Conservation (phyloP, 1,140 invertebrate species). For the Hesperophylax magnus region DNA sequence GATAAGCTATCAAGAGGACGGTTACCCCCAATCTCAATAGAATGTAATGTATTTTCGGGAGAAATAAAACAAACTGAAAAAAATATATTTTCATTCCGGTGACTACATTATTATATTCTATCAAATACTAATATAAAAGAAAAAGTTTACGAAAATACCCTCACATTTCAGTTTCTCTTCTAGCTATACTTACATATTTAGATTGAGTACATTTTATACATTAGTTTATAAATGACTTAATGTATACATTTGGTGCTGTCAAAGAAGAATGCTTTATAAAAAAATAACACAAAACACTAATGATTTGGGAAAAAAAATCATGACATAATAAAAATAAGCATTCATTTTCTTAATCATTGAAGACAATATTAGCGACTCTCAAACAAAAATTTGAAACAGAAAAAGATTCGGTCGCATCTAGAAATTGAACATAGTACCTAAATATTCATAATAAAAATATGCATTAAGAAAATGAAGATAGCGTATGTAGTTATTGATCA, state of each 20-base stretch:
- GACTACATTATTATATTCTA: slow-evolving; percentile 29
- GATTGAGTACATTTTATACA: slow-evolving; percentile 12
- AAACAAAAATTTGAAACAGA: too few species aligned
- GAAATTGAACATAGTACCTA: too few species aligned
- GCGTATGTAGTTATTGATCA: too few species aligned
- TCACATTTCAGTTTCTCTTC: slow-evolving; percentile 30
- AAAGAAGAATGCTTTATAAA: not conserved
- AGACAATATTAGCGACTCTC: too few species aligned
- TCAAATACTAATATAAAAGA: slow-evolving; percentile 23
- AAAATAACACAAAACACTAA: not conserved
- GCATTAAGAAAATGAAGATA: too few species aligned
- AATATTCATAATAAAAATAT: too few species aligned
- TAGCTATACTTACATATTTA: slow-evolving; percentile 4
- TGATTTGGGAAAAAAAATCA: not conserved
- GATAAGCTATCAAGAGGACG: too few species aligned
- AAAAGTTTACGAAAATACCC: slow-evolving; percentile 36
- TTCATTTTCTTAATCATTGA: not conserved
- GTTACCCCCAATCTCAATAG: too few species aligned
- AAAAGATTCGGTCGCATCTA: too few species aligned
- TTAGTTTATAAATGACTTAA: not conserved
- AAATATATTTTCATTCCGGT: slow-evolving; percentile 34
- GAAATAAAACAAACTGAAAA: slow-evolving; percentile 33
- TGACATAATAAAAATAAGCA: not conserved
- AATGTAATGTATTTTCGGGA: too few species aligned
- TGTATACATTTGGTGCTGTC: not conserved